A percentile compares a stretch with the other conserved stretches of the same genome.
Conservation (phyloP, 1,140 invertebrate species). For the Lordiphosa collinella region DNA sequence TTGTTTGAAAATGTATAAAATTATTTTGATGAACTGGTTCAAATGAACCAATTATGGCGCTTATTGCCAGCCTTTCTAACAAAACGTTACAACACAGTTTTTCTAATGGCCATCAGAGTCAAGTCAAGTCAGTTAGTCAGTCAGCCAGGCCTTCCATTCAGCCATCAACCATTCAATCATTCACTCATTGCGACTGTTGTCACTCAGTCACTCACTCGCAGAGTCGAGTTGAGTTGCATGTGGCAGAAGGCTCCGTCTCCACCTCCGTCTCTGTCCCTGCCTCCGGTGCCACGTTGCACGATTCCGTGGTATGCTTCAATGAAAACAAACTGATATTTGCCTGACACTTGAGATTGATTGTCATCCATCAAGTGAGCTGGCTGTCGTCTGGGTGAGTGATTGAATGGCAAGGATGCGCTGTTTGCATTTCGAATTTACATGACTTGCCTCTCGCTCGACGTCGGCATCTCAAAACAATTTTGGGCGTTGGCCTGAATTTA, state of each 20-base stretch:
- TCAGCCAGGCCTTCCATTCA: slow-evolving; percentile 21
- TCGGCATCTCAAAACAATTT: slow-evolving; percentile 20
- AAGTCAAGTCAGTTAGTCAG: slow-evolving; percentile 15
- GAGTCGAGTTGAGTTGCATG: slow-evolving; percentile 18
- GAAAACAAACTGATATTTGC: slow-evolving; percentile 79
- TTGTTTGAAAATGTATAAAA: no score
- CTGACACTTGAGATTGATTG: slow-evolving; percentile 79
- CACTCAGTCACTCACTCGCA: slow-evolving; percentile 43
- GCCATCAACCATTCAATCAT: slow-evolving; percentile 57
- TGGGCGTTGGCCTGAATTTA: slow-evolving; percentile 37
- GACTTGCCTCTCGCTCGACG: slow-evolving; percentile 8
- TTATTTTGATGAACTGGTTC: background rate
- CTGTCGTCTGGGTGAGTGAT: slow-evolving; percentile 54
- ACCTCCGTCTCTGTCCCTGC: background rate
- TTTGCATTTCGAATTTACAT: slow-evolving; percentile 74
- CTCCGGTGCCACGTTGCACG: slow-evolving; percentile 33
- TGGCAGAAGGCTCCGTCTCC: slow-evolving; percentile 2
- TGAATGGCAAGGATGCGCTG: slow-evolving; percentile 63
- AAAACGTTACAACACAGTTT: background rate
- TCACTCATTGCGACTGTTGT: slow-evolving; percentile 63
- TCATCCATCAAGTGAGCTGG: slow-evolving; percentile 72
- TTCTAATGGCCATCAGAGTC: background rate
- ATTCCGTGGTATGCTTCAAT: slow-evolving; percentile 62
- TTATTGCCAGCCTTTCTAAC: background rate
- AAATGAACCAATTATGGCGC: background rate